Evolutionary conservation across 2,797 vertebrate genomes (phyloP).

Genomic region (Melanotaenia pygmaea): DNA sequence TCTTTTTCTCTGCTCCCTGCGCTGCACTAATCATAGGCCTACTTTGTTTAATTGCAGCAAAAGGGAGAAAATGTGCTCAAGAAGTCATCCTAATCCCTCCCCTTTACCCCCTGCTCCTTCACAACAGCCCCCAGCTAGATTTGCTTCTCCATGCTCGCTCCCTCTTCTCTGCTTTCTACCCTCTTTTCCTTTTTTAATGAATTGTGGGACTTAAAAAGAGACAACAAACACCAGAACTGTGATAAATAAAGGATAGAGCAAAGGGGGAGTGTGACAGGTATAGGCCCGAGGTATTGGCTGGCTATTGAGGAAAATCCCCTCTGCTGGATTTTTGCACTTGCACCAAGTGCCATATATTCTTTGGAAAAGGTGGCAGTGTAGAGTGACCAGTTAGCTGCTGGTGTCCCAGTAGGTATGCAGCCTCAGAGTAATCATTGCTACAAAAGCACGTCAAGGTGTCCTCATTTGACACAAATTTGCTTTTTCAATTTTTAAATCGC

Average conservation of each 20-base stretch:
- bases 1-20: constrained; percentile 97
- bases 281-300: constrained; percentile 86
- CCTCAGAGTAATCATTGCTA: constrained; percentile 84
- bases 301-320: constrained; percentile 83
- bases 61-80: constrained; percentile 98
- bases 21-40: constrained; percentile 99
- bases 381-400: constrained; percentile 73
- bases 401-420: constrained; percentile 78
- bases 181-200: constrained; percentile 89
- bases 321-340: constrained; percentile 78
- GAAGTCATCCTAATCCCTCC: constrained; percentile 97
- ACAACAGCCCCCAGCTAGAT: constrained; percentile 63
- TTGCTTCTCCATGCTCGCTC: constrained; percentile 53
- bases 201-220: constrained; percentile 90
- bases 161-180: constrained; percentile 73
- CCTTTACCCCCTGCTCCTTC: constrained; percentile 75
- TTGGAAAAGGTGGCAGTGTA: constrained; percentile 70
- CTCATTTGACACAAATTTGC: constrained; percentile 88
- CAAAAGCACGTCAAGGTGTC: constrained; percentile 84
- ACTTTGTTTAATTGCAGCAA: constrained; percentile 99
- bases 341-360: constrained; percentile 89
- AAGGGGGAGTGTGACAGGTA: constrained; percentile 80
- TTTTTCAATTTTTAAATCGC: constrained; percentile 84
- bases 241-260: constrained; percentile 89
- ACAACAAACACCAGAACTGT: constrained; percentile 93